phyloP scores from a whole-genome alignment of 2,113 vertebrate genomes.

The Psettodes erumei region DNA sequence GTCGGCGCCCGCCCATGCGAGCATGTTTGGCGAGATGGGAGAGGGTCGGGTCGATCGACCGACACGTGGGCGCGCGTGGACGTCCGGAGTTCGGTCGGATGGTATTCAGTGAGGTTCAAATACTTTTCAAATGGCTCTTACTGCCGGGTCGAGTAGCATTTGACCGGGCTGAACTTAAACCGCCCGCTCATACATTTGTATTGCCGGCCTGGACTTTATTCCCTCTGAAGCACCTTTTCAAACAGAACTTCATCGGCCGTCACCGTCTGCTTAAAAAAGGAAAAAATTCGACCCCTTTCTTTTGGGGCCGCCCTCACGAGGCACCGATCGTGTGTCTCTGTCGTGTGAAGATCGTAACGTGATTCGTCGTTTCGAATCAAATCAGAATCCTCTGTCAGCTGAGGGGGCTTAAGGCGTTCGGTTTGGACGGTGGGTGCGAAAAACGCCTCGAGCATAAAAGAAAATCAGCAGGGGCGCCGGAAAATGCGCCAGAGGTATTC shows the following conservation, averaged over 20 bases:
- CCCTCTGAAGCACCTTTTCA: constrained; percentile 13
- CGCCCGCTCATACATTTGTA: too few relatives aligned
- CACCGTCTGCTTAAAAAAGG: constrained; percentile 11
- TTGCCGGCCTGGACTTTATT: constrained; percentile 39
- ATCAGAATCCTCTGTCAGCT: not conserved
- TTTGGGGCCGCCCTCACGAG: not conserved
- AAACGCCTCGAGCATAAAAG: constrained; percentile 23
- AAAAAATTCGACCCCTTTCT: constrained; percentile 19
- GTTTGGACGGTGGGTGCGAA: not conserved
- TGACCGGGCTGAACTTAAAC: constrained; percentile 56
- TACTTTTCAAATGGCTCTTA: constrained; percentile 62
- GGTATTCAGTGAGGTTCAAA: constrained; percentile 64
- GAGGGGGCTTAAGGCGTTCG: constrained; percentile 6
- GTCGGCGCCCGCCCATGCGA: constrained; percentile 38
- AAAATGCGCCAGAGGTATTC: constrained; percentile 13
- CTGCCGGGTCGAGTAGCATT: constrained; percentile 52
- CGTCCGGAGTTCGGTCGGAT: constrained; percentile 44
- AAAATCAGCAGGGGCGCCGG: constrained; percentile 12
- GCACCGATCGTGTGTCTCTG: not conserved
- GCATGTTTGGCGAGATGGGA: constrained; percentile 9
- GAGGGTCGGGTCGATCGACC: constrained; percentile 45
- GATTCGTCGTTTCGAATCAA: constrained; percentile 4
- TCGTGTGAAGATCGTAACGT: not conserved
- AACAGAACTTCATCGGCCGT: constrained; percentile 7
- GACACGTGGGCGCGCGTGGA: constrained; percentile 22